phyloP scores from a whole-genome alignment of 2,888 invertebrate species.

The Physocephala rufipes region DNA sequence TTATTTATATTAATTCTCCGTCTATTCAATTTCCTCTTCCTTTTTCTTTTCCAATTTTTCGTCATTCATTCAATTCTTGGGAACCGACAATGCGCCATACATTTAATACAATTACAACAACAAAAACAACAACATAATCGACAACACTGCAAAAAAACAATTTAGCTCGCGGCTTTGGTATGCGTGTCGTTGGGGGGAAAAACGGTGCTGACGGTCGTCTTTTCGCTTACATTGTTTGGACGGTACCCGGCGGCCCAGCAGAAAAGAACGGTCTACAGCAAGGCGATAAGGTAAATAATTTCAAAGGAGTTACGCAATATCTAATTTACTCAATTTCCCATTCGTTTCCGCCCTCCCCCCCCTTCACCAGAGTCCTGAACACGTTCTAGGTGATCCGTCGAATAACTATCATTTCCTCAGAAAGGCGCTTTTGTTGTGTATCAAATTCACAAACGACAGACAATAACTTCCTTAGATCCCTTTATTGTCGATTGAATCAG shows the following conservation, averaged over 20 bases:
- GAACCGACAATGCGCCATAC: not conserved
- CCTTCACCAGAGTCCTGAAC: no score
- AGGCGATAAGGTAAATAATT: constrained; percentile 79
- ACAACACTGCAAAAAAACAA: constrained; percentile 6
- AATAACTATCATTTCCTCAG: not conserved
- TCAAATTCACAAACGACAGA: no score
- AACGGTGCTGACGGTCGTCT: constrained; percentile 84
- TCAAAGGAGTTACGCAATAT: not conserved
- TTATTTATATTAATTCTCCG: not conserved
- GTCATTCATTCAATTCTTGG: constrained; percentile 28
- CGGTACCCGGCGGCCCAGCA: constrained; percentile 90
- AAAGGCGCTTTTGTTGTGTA: not conserved
- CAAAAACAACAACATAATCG: constrained; percentile 15
- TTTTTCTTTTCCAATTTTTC: not conserved
- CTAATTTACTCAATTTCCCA: not conserved
- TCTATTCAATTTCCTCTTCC: not conserved
- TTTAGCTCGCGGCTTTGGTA: constrained; percentile 88
- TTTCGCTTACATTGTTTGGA: constrained; percentile 92
- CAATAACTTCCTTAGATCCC: no score
- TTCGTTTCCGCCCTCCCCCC: not conserved
- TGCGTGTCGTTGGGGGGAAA: constrained; percentile 94
- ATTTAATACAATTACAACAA: not conserved
- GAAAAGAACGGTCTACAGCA: constrained; percentile 88
- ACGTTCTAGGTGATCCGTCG: not conserved
- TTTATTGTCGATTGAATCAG: no score